Evolutionary conservation across 2,888 invertebrate species (phyloP).

Genomic region (Macrophya alboannulata): DNA sequence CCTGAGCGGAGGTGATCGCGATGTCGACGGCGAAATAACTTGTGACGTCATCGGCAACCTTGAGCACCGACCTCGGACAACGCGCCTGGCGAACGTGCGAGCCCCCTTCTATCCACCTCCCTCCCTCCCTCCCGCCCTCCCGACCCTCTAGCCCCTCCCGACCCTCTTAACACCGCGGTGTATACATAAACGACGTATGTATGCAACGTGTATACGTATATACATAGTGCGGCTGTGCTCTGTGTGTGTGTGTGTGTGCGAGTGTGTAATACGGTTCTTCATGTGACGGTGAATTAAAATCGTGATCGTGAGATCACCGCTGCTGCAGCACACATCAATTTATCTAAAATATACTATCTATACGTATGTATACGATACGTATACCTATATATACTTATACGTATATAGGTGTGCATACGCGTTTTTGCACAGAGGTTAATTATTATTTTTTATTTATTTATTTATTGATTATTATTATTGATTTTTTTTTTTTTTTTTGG

Average conservation of each 20-base stretch:
- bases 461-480: no score
- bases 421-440: not conserved
- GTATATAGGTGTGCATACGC: no score
- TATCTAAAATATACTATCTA: not conserved
- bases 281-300: not conserved
- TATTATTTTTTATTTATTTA: not conserved
- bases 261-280: not conserved
- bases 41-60: constrained; percentile 77
- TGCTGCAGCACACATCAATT: not conserved
- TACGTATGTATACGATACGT: not conserved
- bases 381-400: not conserved
- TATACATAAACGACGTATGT: not conserved
- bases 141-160: not conserved
- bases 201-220: not conserved
- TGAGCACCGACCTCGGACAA: constrained; percentile 78
- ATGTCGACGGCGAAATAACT: constrained; percentile 46
- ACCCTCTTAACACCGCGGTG: not conserved
- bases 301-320: constrained; percentile 4
- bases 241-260: not conserved
- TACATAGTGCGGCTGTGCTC: not conserved
- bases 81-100: constrained; percentile 67
- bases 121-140: not conserved
- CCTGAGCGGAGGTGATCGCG: constrained; percentile 59
- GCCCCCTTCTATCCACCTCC: constrained; percentile 57
- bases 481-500: not conserved